A percentile compares a stretch with the other conserved stretches of the same genome.
Evolutionary conservation across 2,888 invertebrate genomes (phyloP).

Genomic region (Ornithoptera priamus): DNA sequence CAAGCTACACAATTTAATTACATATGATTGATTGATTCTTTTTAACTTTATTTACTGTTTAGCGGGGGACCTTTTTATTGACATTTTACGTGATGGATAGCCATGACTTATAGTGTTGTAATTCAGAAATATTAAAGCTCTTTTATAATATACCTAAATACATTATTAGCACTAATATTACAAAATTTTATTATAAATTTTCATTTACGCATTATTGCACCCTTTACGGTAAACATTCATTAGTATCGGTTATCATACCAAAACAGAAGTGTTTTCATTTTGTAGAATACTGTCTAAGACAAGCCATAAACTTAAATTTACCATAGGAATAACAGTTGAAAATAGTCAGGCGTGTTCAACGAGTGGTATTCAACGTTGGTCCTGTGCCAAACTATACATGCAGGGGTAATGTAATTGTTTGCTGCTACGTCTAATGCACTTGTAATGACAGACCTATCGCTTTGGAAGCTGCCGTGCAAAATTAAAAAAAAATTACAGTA

Average conservation of each 20-base stretch:
- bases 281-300: constrained; percentile 40
- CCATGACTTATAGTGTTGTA: constrained; percentile 33
- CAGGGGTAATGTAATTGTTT: constrained; percentile 66
- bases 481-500: constrained; percentile 36
- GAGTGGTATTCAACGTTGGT: constrained; percentile 63
- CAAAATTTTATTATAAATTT: no score
- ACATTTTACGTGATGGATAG: constrained; percentile 68
- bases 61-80: constrained; percentile 41
- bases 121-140: not conserved
- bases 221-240: no score
- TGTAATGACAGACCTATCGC: constrained; percentile 54
- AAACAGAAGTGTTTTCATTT: not conserved
- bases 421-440: constrained; percentile 56
- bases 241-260: not conserved
- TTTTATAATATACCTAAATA: not conserved
- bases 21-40: constrained; percentile 27
- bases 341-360: constrained; percentile 61
- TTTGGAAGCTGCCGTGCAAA: constrained; percentile 36
- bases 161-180: not conserved
- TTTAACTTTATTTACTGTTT: constrained; percentile 18
- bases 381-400: constrained; percentile 68
- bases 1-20: constrained; percentile 18
- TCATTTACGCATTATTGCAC: no score
- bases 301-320: constrained; percentile 58
- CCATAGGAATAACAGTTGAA: constrained; percentile 61